Evolutionary conservation across 1,140 invertebrate genomes (phyloP), one percentile per base, ranked within the genome.

Genomic region (Pristionchus pacificus): DNA sequence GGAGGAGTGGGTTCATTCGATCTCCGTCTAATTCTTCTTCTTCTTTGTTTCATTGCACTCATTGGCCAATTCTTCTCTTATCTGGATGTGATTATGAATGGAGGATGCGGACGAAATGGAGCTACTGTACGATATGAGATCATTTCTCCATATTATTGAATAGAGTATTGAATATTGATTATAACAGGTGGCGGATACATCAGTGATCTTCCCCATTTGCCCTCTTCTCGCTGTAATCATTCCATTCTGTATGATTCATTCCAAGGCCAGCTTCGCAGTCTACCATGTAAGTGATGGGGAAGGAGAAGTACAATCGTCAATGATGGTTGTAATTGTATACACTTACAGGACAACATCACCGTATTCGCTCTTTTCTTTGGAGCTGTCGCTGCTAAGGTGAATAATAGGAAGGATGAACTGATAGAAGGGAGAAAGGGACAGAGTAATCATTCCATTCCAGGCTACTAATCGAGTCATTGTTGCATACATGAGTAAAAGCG

Each of bases 401-500:
- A 15, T 55, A 3, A 60, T 25, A 60, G 31, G 14, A 27, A 27
- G 28, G 29, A 65, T 65, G 61, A 63, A 32, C 19, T 32, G 31
- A 25, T 25, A 55, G 14, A 14, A 19, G 27, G 10, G 2, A 6
- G 1, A 2, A 25, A n/a, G 6, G 15, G 15, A 65, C n/a, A n/a
- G n/a, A n/a, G n/a, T n/a, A n/a, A n/a, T n/a, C n/a, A n/a, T n/a
- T n/a, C 27, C 38, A 24, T 33, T 94, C 3, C 97, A 97, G 89
- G 90, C 97, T 69, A 97, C 95, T 55, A 97, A 96, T 87, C 90
- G 92, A 84, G 87, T 98, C 77, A 93, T 97, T 93, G 61, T 72
- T 92, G 95, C 95, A 32, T 95, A 98, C 83, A 98, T 98, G 95
- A 95, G 93, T 1, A 95, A 94, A 86, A 94, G 92, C 87, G 93